Conservation (phyloP, 2,888 invertebrate genomes). For the Alcis repandata region DNA sequence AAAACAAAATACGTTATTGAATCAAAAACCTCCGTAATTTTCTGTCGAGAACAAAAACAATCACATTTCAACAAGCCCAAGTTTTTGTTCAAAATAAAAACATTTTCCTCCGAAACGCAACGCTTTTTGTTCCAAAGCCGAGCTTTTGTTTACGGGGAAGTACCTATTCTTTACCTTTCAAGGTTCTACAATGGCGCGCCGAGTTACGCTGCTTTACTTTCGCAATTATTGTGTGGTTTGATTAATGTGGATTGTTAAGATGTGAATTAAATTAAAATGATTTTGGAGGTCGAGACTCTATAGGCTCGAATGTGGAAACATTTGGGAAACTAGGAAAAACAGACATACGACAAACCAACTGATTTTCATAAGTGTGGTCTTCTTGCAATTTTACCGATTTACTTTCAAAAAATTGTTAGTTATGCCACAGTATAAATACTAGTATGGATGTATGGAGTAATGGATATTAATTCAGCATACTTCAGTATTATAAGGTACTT, state of each 20-base stretch:
- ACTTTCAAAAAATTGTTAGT: too few species aligned
- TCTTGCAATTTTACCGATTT: too few species aligned
- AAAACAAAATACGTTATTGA: too few species aligned
- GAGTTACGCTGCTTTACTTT: conserved; percentile 24
- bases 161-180: conserved; percentile 41
- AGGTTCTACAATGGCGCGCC: conserved; percentile 34
- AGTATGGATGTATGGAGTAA: too few species aligned
- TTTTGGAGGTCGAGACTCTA: not conserved
- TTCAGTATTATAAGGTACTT: too few species aligned
- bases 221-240: conserved; percentile 14
- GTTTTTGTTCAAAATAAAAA: conserved; percentile 19
- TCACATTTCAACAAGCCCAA: conserved; percentile 2
- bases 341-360: not conserved
- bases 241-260: conserved; percentile 7
- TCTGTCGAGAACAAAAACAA: conserved; percentile 8
- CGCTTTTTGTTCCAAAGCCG: conserved; percentile 19
- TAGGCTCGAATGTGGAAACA: not conserved
- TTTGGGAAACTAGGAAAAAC: not conserved
- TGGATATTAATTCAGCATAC: too few species aligned
- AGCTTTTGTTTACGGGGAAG: conserved; percentile 16
- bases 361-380: too few species aligned
- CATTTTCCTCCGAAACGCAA: conserved; percentile 13
- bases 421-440: too few species aligned
- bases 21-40: not conserved
- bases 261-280: not conserved